Base-by-base conservation (phyloP, 2,797 vertebrate species). In the Chromis chromis region DNA sequence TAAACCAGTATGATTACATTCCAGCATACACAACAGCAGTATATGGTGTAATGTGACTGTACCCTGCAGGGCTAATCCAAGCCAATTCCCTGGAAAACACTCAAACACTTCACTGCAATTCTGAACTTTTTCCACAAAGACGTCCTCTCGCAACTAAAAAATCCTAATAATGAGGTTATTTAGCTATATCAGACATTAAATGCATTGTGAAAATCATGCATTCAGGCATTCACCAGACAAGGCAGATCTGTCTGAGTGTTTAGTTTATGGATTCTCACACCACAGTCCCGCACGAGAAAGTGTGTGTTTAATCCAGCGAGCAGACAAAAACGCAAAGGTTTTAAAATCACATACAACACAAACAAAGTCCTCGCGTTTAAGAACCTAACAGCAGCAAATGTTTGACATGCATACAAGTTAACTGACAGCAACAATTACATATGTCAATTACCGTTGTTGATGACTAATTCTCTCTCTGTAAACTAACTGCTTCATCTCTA, bases 1-100 rank as follows among this genome's bases (percentile, higher is more conserved):
- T 4, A 36, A 72, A 76, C 65, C 57, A 56, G 80, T 22, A 4
- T 19, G 50, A 14, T 40, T 25, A 52, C 74, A 87, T 81, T 88
- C 66, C 69, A 55, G 10, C 53, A 33, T 4, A 27, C 22, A 63
- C 10, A 13, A 17, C 0, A 31, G 11, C 16, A 25, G 6, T 19
- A 36, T 49, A 42, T 12, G 10, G 31, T 25, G 31, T 9, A 22
- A 58, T 3, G 19, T 57, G 49, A 61, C 1, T 25, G 2, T 1
- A 0, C 2, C 16, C 11, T 44, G 27, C 4, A 46, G 7, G 31
- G 10, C 44, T 13, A 28, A 27, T 65, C 17, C n/a, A 22, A 39
- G n/a, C 3, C 4, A 28, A 24, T 48, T 62, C 3, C 52, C 16
- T n/a, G 0, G 16, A 59, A 79, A 19, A 57, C 13, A 25, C 10